Conservation (phyloP, 2,797 vertebrate species). For the Etheostoma perlongum region DNA sequence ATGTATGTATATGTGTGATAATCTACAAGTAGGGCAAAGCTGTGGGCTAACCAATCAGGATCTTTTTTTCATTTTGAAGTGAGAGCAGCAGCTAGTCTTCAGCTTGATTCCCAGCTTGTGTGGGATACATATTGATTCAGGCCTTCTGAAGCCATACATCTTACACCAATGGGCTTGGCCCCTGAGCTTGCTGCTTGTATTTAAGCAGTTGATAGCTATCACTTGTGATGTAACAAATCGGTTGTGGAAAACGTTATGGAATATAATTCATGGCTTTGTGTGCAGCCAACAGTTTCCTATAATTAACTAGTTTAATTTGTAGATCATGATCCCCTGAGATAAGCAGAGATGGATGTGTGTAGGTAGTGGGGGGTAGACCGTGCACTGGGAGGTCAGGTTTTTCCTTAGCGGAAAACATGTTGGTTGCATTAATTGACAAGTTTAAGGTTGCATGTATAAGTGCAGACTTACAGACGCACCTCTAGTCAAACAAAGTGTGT, state of each 20-base stretch:
- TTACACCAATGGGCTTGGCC: constrained; percentile 39
- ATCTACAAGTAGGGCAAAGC: not conserved
- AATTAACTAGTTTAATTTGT: constrained; percentile 71
- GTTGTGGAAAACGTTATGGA: constrained; percentile 51
- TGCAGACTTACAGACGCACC: too few species aligned
- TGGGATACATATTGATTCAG: constrained; percentile 61
- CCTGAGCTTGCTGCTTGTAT: constrained; percentile 39
- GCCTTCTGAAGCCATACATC: constrained; percentile 56
- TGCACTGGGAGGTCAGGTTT: constrained; percentile 47
- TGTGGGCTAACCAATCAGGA: constrained; percentile 27
- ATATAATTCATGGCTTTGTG: constrained; percentile 67
- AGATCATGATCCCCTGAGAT: constrained; percentile 63
- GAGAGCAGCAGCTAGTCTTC: constrained; percentile 18
- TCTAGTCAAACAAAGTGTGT: too few species aligned
- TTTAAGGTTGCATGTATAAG: not conserved
- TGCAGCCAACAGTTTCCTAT: constrained; percentile 45
- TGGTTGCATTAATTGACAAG: constrained; percentile 66
- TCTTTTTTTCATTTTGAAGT: constrained; percentile 29
- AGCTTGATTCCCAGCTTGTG: constrained; percentile 44
- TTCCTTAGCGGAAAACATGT: constrained; percentile 60
- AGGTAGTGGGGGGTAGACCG: constrained; percentile 28
- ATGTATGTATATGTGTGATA: not conserved
- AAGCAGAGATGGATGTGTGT: constrained; percentile 46
- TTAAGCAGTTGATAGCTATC: constrained; percentile 64
- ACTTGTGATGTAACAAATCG: constrained; percentile 61